A percentile compares a stretch with the other conserved stretches of the same genome.
These are phyloP conservation scores for Tipula confusa DNA, from an alignment of 2,888 invertebrate genomes.

Conservation along the genomic window DNA sequence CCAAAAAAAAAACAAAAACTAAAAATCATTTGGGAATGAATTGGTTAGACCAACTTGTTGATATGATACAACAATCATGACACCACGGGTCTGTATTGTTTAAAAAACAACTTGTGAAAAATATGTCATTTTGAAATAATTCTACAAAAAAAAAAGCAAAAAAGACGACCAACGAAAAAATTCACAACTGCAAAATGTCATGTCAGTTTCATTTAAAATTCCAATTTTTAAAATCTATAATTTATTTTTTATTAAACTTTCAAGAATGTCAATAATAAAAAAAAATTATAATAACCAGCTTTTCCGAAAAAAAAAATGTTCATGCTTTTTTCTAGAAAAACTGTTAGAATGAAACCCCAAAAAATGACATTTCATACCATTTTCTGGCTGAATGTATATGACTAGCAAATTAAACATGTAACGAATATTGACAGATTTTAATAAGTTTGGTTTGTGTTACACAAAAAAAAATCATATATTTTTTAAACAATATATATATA, in stretches of 20 bases:
- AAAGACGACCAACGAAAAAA: background rate
- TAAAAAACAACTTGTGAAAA: too few relatives aligned
- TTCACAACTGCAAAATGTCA: slow-evolving; percentile 12
- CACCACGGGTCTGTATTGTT: too few relatives aligned
- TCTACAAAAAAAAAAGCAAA: too few relatives aligned
- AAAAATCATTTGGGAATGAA: too few relatives aligned
- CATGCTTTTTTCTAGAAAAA: background rate
- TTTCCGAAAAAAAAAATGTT: too few relatives aligned
- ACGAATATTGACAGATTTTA: slow-evolving; percentile 20
- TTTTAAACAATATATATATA: too few relatives aligned
- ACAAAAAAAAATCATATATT: background rate
- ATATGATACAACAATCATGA: too few relatives aligned
- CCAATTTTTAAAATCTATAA: background rate
- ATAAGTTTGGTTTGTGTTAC: background rate
- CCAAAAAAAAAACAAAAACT: too few relatives aligned
- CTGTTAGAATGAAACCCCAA: background rate
- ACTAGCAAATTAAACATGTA: background rate
- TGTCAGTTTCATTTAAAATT: slow-evolving; percentile 1
- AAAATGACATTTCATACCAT: background rate
- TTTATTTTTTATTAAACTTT: background rate
- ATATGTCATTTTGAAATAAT: too few relatives aligned
- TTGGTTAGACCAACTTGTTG: too few relatives aligned
- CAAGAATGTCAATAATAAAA: background rate
- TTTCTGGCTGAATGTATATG: background rate
- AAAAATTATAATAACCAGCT: background rate